Conservation (phyloP, 1,140 invertebrate species). For the Laodelphax striatellus region DNA sequence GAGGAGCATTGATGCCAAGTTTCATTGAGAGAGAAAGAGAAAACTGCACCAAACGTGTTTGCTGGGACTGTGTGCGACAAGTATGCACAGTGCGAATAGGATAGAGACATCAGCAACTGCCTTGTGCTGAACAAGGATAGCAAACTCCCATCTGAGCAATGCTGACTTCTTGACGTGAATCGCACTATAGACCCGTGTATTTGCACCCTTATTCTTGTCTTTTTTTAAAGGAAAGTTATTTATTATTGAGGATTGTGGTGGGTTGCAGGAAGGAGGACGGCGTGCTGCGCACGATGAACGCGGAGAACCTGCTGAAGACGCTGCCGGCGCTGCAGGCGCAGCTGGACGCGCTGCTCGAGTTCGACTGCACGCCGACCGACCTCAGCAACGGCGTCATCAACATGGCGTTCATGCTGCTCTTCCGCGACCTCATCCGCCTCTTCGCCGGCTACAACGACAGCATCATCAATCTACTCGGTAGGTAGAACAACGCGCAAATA, state of each 20-base stretch:
- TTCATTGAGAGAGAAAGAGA: too few relatives aligned
- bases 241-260: not conserved
- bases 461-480: conserved; percentile 93
- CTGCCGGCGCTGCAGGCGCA: conserved; percentile 91
- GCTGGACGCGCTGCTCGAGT: conserved; percentile 90
- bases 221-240: too few relatives aligned
- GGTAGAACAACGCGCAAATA: conserved; percentile 13
- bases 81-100: too few relatives aligned
- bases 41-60: too few relatives aligned
- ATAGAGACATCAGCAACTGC: too few relatives aligned
- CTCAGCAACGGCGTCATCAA: conserved; percentile 97
- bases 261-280: conserved; percentile 84
- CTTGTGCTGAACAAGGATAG: too few relatives aligned
- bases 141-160: too few relatives aligned
- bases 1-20: too few relatives aligned
- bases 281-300: conserved; percentile 89
- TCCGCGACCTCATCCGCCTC: conserved; percentile 94
- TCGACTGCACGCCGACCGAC: conserved; percentile 94
- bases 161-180: too few relatives aligned
- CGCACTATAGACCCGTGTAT: too few relatives aligned
- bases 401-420: conserved; percentile 95
- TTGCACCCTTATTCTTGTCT: too few relatives aligned
- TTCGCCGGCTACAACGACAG: conserved; percentile 99
- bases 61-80: too few relatives aligned
- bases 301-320: conserved; percentile 94